Evolutionary conservation across 2,888 invertebrate genomes (phyloP), one percentile per base, ranked within the genome.

Genomic region (Alcis repandata): DNA sequence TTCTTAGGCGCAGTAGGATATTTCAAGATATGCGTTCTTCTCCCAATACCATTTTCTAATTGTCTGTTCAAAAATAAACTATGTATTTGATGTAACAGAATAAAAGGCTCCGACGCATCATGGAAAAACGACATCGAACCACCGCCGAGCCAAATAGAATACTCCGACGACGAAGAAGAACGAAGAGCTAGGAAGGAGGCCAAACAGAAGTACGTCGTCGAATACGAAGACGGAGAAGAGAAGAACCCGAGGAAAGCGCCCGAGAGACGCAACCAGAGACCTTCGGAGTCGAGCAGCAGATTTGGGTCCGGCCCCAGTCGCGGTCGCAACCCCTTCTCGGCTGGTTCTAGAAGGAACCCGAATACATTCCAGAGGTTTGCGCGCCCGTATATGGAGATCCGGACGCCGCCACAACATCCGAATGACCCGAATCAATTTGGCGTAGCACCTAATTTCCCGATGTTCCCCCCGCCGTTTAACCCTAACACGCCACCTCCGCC

Each of bases 91-190:
- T 20, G 27, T 63, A 60, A 6, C 90, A 97, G 97, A 85, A 86
- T 95, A 61, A 97, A 96, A 88, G 98, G 98, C 6, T 96, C 96
- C 0, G 98, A 99, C 92, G 98, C 98, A 0, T 97, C 97, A 0
- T 98, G 98, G 96, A 94, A 96, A 73, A 94, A 97, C 82, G 97
- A 98, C 83, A 89, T 95, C 48, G 98, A 98, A 84, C 98, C 98
- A 0, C 98, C 98, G 0, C 89, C 94, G 0, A 94, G 94, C 76
- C 95, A 94, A 70, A 74, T 95, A 0, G 98, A 98, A 33, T 98
- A 95, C 87, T 98, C 98, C 0, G 98, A 98, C 83, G 98, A 98
- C 82, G 98, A 98, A 78, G 95, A 96, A 66, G 98, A 98, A 80
- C 93, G 95, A 15, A 83, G 85, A 64, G 94, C 94, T 0, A 91